phyloP scores from a whole-genome alignment of 1,140 invertebrate species.

The Drosophila kurseongensis region DNA sequence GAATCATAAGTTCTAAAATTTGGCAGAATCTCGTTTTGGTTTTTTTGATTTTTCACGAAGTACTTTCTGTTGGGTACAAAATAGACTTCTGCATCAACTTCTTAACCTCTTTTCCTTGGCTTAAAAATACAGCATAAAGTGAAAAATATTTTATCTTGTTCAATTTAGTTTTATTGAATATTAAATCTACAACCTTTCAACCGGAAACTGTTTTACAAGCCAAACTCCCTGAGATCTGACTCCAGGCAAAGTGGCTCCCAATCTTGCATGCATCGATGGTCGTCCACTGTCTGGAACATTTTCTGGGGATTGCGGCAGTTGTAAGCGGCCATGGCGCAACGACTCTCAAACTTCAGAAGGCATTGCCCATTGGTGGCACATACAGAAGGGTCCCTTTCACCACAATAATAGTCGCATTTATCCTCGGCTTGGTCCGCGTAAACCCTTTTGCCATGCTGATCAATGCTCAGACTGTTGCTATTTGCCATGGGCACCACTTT shows the following conservation, averaged over 20 bases:
- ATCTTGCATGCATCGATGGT: slow-evolving; percentile 52
- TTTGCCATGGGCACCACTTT: slow-evolving; percentile 47
- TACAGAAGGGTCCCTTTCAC: slow-evolving; percentile 47
- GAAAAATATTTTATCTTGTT: neutral
- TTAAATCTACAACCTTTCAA: slow-evolving; percentile 22
- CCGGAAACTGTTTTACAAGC: slow-evolving; percentile 2
- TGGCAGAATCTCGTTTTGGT: too few relatives aligned
- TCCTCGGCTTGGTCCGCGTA: slow-evolving; percentile 33
- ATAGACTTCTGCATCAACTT: too few relatives aligned
- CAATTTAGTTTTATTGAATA: slow-evolving; percentile 2
- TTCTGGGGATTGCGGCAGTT: slow-evolving; percentile 76
- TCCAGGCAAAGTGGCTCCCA: slow-evolving; percentile 55
- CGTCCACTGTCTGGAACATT: slow-evolving; percentile 55
- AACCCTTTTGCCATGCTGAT: slow-evolving; percentile 57
- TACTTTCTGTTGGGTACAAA: too few relatives aligned
- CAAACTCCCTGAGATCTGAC: slow-evolving; percentile 54
- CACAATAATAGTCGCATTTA: slow-evolving; percentile 56
- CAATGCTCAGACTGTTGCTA: slow-evolving; percentile 47
- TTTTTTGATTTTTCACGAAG: too few relatives aligned
- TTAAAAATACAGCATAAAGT: too few relatives aligned
- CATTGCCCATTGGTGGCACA: slow-evolving; percentile 73
- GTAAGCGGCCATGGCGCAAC: slow-evolving; percentile 65
- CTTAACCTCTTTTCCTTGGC: too few relatives aligned
- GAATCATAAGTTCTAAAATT: too few relatives aligned
- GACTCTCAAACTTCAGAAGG: slow-evolving; percentile 61